These are phyloP conservation scores for Aplysina aerophoba DNA, from an alignment of 37 sponge, comb jelly and placozoan species.

Conservation along the genomic window DNA sequence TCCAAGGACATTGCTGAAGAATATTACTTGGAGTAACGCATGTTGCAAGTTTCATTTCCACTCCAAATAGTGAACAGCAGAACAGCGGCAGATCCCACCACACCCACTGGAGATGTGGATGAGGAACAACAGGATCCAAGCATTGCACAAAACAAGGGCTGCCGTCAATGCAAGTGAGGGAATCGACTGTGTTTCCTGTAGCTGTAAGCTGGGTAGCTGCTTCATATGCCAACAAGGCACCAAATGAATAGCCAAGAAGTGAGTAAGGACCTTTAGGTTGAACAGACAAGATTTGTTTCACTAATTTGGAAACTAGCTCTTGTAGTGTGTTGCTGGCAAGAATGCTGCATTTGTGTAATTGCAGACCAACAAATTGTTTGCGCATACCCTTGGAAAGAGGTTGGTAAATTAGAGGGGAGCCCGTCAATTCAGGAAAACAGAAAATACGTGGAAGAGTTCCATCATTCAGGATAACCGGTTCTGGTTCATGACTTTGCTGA, in stretches of 20 bases:
- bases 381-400: neutral
- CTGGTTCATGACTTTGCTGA: neutral
- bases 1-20: conserved; percentile 13
- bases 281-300: neutral
- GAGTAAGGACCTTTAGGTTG: conserved; percentile 42
- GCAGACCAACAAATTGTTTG: neutral
- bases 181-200: conserved; percentile 21
- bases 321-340: neutral
- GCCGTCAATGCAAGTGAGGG: conserved; percentile 7
- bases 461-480: neutral
- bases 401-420: neutral
- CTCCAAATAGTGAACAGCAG: neutral
- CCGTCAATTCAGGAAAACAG: conserved; percentile 21
- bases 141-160: neutral
- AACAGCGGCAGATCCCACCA: neutral
- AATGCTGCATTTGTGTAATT: neutral
- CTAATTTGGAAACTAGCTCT: conserved; percentile 15
- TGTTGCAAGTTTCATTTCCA: neutral
- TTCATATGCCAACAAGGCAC: conserved; percentile 42
- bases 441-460: neutral
- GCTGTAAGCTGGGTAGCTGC: conserved; percentile 10
- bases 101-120: conserved; percentile 1
- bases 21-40: neutral
- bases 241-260: conserved; percentile 42
- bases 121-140: neutral